Conservation (phyloP, 2,888 invertebrate genomes). For the Drosophila histrio region DNA sequence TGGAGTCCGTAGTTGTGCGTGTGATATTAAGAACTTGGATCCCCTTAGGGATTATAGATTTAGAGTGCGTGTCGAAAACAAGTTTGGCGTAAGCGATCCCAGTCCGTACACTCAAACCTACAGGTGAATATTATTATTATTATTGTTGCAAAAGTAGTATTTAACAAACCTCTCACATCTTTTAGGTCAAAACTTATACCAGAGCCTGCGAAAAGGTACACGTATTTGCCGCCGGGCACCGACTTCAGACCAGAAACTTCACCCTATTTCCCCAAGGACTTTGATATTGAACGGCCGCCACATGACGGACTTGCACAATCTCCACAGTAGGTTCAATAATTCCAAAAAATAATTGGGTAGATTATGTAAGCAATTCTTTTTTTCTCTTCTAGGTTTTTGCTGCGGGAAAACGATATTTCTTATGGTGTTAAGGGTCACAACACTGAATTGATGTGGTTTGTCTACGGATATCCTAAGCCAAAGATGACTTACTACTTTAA, state of each 20-base stretch:
- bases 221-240: constrained; percentile 91
- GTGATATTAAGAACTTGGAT: constrained; percentile 94
- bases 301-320: constrained; percentile 93
- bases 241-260: constrained; percentile 94
- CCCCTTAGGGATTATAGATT: constrained; percentile 98
- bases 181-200: constrained; percentile 90
- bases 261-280: constrained; percentile 95
- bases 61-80: constrained; percentile 97
- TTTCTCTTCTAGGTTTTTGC: constrained; percentile 87
- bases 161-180: neutral
- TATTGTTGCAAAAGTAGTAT: neutral
- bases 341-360: no score
- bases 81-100: constrained; percentile 97
- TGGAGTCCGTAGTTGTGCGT: constrained; percentile 94
- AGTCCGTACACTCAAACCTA: constrained; percentile 95
- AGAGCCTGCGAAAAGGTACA: constrained; percentile 91
- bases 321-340: constrained; percentile 85
- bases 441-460: constrained; percentile 95
- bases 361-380: neutral
- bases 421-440: constrained; percentile 97
- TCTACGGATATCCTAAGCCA: constrained; percentile 98
- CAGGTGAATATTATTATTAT: constrained; percentile 64
- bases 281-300: constrained; percentile 94
- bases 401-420: constrained; percentile 93
- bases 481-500: constrained; percentile 95